These are phyloP conservation scores for Ametastegia equiseti DNA, from an alignment of 2,888 invertebrate genomes.

Conservation along the genomic window DNA sequence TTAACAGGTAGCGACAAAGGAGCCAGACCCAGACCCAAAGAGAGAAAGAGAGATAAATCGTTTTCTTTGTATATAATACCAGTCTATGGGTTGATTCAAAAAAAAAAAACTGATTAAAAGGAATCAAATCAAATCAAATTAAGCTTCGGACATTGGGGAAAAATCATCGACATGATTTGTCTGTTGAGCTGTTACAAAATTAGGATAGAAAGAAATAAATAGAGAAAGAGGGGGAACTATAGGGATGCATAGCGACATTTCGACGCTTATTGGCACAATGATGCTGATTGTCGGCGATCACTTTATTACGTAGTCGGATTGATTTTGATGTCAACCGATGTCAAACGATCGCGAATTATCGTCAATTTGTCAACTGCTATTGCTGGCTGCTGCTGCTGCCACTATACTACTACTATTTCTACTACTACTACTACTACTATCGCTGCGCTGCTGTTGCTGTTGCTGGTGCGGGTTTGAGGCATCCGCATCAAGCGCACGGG, in stretches of 20 bases:
- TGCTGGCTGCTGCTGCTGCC: too few relatives aligned
- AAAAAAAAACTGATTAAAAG: too few relatives aligned
- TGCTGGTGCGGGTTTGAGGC: neutral
- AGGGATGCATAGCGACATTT: constrained; percentile 12
- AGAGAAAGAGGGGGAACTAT: neutral
- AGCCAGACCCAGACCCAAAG: neutral
- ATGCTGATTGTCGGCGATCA: constrained; percentile 71
- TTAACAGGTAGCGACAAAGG: neutral
- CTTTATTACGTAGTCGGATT: constrained; percentile 72
- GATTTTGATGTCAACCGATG: constrained; percentile 74
- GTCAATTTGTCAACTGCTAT: constrained; percentile 67
- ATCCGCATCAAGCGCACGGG: neutral
- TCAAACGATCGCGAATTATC: constrained; percentile 72
- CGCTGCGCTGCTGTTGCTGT: neutral
- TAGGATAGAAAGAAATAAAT: neutral
- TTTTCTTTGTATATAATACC: too few relatives aligned
- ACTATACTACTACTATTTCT: too few relatives aligned
- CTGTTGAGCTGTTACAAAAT: too few relatives aligned
- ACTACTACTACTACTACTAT: too few relatives aligned
- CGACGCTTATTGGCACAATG: constrained; percentile 71
- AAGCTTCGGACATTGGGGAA: too few relatives aligned
- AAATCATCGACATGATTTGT: too few relatives aligned
- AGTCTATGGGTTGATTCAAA: too few relatives aligned
- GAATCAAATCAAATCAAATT: too few relatives aligned
- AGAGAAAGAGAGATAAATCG: neutral